Conservation (phyloP, 2,797 vertebrate species). For the Tangara arthus region DNA sequence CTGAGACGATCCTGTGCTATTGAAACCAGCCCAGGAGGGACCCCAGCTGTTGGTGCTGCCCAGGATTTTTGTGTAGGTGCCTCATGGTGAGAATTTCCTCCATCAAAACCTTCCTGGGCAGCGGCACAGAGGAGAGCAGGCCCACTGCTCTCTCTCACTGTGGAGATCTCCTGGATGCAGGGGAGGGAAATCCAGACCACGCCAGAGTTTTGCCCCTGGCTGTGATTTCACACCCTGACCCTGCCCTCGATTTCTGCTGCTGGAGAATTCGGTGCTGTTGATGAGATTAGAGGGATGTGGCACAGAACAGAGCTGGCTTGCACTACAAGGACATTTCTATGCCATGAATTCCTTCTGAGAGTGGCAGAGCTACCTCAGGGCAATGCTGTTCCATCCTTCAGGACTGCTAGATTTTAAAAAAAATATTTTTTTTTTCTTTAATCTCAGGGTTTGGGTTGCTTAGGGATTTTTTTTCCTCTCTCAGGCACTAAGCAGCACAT, state of each 20-base stretch:
- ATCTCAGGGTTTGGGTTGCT: background rate
- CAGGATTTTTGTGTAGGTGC: background rate
- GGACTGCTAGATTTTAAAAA: background rate
- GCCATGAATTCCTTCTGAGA: background rate
- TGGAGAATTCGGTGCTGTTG: background rate
- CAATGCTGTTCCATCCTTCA: background rate
- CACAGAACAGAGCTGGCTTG: background rate
- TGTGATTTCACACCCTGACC: background rate
- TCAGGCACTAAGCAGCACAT: background rate
- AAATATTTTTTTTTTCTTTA: background rate
- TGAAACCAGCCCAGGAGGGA: background rate
- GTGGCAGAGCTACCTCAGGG: background rate
- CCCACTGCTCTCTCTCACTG: no score
- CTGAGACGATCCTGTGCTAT: background rate
- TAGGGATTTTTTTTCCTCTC: background rate
- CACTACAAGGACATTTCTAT: background rate
- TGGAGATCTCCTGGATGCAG: background rate
- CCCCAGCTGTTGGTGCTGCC: accelerated
- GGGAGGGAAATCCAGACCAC: background rate
- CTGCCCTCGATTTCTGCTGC: background rate
- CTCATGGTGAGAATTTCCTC: accelerated
- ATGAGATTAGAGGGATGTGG: background rate
- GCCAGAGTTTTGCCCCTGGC: background rate
- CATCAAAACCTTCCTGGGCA: background rate
- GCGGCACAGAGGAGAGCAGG: background rate